Conservation (phyloP, 1,140 invertebrate species). For the Geopemphigus sp. region DNA sequence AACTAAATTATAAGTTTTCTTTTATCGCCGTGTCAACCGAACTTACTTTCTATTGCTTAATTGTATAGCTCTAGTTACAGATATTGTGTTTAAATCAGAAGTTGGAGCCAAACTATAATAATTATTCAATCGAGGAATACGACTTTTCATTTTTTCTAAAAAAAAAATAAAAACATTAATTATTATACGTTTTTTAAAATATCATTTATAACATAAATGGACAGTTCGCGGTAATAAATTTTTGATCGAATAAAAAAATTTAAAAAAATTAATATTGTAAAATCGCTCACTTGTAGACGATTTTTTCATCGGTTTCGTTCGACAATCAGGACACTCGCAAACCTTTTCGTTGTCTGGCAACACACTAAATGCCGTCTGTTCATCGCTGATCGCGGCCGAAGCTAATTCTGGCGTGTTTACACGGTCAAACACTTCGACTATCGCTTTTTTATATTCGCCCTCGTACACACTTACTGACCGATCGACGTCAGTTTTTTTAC, state of each 20-base stretch:
- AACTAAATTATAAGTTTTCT: too few relatives aligned
- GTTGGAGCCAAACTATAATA: conserved; percentile 39
- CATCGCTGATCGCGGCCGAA: neutral
- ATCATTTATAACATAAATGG: too few relatives aligned
- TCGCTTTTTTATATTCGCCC: neutral
- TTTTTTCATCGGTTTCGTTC: neutral
- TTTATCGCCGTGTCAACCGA: too few relatives aligned
- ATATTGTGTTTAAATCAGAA: conserved; percentile 53
- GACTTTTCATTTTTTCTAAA: conserved; percentile 46
- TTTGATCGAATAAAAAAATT: too few relatives aligned
- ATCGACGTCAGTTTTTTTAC: neutral
- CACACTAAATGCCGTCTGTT: conserved; percentile 14
- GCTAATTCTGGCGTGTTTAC: conserved; percentile 18
- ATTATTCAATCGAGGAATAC: conserved; percentile 39
- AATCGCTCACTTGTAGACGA: conserved; percentile 8
- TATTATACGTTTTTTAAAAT: too few relatives aligned
- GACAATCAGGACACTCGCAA: conserved; percentile 1
- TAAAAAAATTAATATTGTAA: too few relatives aligned
- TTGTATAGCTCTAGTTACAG: conserved; percentile 59
- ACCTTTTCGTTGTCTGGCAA: neutral
- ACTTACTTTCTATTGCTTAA: conserved; percentile 58
- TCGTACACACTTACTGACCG: neutral
- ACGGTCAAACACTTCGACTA: conserved; percentile 39
- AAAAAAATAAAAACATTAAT: neutral
- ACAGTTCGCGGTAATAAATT: too few relatives aligned